phyloP scores from a whole-genome alignment of 2,888 invertebrate genomes.

The Bellardia bayeri region DNA sequence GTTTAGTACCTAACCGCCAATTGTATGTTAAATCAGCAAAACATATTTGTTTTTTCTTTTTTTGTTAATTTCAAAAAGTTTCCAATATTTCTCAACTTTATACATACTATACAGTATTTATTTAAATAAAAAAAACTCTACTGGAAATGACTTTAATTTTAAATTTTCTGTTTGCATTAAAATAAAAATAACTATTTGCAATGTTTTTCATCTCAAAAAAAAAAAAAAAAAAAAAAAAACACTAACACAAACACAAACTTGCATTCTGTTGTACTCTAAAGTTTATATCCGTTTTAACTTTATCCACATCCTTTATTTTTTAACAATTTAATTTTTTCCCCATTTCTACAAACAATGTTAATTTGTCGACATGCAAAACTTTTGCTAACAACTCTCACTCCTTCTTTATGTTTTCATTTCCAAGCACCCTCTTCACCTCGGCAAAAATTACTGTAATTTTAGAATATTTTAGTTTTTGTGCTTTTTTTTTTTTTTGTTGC shows the following conservation, averaged over 20 bases:
- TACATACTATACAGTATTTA: background rate
- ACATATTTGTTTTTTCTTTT: background rate
- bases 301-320: constrained; percentile 66
- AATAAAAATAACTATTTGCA: constrained; percentile 33
- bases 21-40: no score
- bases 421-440: background rate
- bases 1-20: no score
- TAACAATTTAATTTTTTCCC: constrained; percentile 50
- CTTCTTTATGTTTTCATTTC: constrained; percentile 38
- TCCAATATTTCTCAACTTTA: background rate
- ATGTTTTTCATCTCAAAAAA: constrained; percentile 43
- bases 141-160: constrained; percentile 5
- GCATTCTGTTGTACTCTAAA: constrained; percentile 46
- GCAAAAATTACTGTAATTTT: constrained; percentile 12
- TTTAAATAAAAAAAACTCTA: background rate
- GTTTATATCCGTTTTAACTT: constrained; percentile 69
- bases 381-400: constrained; percentile 50
- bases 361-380: constrained; percentile 73
- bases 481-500: constrained; percentile 2
- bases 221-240: constrained; percentile 1
- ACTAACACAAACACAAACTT: constrained; percentile 2
- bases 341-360: constrained; percentile 66
- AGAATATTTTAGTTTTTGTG: constrained; percentile 15
- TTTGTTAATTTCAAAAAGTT: constrained; percentile 22
- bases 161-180: constrained; percentile 25